Conservation (phyloP, 2,888 invertebrate species). For the Uloborus plumipes region DNA sequence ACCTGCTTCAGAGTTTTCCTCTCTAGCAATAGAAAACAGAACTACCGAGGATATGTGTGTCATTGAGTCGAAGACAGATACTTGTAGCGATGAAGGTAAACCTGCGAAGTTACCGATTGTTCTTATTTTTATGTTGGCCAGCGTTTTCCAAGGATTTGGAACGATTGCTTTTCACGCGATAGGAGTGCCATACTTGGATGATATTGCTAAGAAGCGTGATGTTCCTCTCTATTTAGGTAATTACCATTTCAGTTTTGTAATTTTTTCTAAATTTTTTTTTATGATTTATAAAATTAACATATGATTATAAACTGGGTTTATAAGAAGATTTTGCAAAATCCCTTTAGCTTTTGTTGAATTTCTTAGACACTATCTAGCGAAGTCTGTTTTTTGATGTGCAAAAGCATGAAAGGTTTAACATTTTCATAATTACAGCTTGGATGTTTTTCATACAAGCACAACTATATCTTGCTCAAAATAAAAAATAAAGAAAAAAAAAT, state of each 20-base stretch:
- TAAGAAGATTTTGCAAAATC: too few relatives aligned
- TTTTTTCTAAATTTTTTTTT: too few relatives aligned
- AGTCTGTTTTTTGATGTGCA: too few relatives aligned
- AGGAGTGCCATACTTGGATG: slow-evolving; percentile 65
- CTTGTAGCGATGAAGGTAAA: slow-evolving; percentile 22
- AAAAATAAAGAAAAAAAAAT: too few relatives aligned
- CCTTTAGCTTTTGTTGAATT: too few relatives aligned
- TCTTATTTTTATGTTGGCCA: slow-evolving; percentile 58
- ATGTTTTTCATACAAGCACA: too few relatives aligned
- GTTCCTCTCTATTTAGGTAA: slow-evolving; percentile 64
- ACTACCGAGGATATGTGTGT: slow-evolving; percentile 7
- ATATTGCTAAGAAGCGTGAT: slow-evolving; percentile 66
- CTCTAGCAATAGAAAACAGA: not conserved
- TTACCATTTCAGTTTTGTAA: not conserved
- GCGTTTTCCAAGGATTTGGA: slow-evolving; percentile 66
- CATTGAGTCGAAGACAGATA: not conserved
- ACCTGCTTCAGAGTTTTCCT: slow-evolving; percentile 59
- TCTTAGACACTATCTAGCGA: too few relatives aligned
- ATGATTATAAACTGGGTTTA: too few relatives aligned
- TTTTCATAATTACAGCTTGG: too few relatives aligned
- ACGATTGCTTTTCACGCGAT: slow-evolving; percentile 63
- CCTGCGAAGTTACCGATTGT: slow-evolving; percentile 41
- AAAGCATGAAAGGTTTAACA: too few relatives aligned
- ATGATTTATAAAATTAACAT: not conserved
- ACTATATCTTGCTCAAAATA: too few relatives aligned